Base-by-base conservation (phyloP, 2,113 vertebrate genomes). In the Lepus europaeus region DNA sequence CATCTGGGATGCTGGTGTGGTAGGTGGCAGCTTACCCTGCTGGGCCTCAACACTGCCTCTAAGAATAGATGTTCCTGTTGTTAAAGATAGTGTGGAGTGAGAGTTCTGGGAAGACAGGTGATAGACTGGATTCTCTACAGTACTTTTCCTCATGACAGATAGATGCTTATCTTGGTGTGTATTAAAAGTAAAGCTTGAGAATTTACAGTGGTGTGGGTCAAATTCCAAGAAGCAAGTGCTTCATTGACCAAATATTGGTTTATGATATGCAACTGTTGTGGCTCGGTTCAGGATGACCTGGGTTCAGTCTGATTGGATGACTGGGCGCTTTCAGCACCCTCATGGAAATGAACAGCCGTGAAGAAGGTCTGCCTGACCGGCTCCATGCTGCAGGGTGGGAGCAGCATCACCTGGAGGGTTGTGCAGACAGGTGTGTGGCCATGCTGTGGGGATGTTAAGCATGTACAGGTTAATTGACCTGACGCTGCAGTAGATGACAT, bases 201-300 rank as follows among this genome's bases (percentile, higher is more conserved):
- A 78, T 64, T 19, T 91, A 29, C 59, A 70, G 39, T 45, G 22
- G 51, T 10, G 6, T 9, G 68, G 31, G 53, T 70, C 33, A 91
- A 79, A 82, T 87, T 94, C 39, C 49, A 89, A 89, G 80, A 90
- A 59, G 17, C 6, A 56, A 91, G 14, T 29, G 20, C 23, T 94
- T 91, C 74, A 80, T 91, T 87, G 45, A 70, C 27, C 25, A 80
- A 76, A 87, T 80, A 73, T 87, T 81, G n/a, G 39, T 95, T 59
- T 56, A 29, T 39, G 56, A 92, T 85, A 33, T 64, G 25, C 49
- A 95, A 93, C 83, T 72, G 39, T n/a, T 56, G 45, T 39, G 59
- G 64, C 36, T 51, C 69, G 4, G 59, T 64, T 68, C 59, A 64
- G 33, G 61, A 29, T 17, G 14, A 16, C 31, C 25, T 63, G 39